Percentiles rank a stretch among this genome's conserved stretches.
phyloP scores from a whole-genome alignment of 2,888 invertebrate species.

The Cataglyphis rosenhaueri region DNA sequence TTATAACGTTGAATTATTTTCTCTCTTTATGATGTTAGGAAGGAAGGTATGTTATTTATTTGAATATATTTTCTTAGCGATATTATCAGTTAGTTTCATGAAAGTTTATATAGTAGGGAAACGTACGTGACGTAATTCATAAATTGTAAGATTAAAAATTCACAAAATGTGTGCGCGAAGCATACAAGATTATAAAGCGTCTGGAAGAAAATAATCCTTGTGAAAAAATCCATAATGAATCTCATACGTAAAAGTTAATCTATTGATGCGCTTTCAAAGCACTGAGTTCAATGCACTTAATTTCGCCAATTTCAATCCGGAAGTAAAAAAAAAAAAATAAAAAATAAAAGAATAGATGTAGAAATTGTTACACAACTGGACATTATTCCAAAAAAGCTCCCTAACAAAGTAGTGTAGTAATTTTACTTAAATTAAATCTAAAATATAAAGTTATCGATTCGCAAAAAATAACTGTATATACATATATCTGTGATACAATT shows the following conservation, averaged over 20 bases:
- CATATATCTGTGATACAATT: not conserved
- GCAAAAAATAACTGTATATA: not conserved
- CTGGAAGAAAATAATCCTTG: slow-evolving; percentile 30
- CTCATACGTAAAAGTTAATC: slow-evolving; percentile 39
- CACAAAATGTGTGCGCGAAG: not conserved
- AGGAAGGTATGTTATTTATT: not conserved
- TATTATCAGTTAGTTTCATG: not conserved
- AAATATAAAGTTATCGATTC: not conserved
- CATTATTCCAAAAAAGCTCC: not conserved
- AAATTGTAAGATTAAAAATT: slow-evolving; percentile 32
- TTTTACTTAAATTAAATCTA: slow-evolving; percentile 16
- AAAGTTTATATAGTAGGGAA: not conserved
- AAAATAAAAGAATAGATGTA: not conserved
- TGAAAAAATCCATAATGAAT: slow-evolving; percentile 37
- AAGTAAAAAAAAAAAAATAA: not conserved
- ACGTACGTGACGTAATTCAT: slow-evolving; percentile 16
- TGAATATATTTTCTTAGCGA: slow-evolving; percentile 17
- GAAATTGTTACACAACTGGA: not conserved
- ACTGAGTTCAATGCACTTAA: slow-evolving; percentile 23
- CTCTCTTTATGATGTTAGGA: not conserved
- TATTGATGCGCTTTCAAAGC: slow-evolving; percentile 29
- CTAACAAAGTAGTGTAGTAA: not conserved
- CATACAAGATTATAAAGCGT: slow-evolving; percentile 11
- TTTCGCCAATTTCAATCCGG: slow-evolving; percentile 18
- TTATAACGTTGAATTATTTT: slow-evolving; percentile 10